Conservation (phyloP, 2,888 invertebrate genomes). For the Buathra laborator region DNA sequence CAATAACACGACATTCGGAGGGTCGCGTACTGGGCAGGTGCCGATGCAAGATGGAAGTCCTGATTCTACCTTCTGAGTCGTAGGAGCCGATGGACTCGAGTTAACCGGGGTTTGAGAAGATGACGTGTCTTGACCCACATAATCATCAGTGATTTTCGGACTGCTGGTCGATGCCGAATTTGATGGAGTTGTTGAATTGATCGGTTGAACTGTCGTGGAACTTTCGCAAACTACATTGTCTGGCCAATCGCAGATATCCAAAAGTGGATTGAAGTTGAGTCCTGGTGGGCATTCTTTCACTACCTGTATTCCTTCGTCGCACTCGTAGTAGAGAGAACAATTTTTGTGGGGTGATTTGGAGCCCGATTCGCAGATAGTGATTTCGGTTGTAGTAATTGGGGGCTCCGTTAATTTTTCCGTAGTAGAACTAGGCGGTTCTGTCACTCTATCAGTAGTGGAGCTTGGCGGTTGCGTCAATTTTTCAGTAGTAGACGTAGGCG, state of each 20-base stretch:
- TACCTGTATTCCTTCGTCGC: slow-evolving; percentile 66
- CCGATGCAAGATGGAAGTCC: slow-evolving; percentile 69
- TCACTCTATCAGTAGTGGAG: not conserved
- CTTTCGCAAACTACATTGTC: slow-evolving; percentile 54
- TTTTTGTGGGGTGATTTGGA: slow-evolving; percentile 65
- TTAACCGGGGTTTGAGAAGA: not conserved
- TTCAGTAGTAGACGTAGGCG: not conserved
- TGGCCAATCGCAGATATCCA: slow-evolving; percentile 66
- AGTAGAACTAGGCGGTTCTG: not conserved
- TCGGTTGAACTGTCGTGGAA: slow-evolving; percentile 13
- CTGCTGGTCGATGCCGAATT: not conserved
- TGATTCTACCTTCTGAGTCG: not conserved
- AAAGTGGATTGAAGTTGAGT: slow-evolving; percentile 66
- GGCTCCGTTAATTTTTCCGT: not conserved
- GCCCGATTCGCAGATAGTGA: slow-evolving; percentile 53
- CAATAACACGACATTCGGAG: slow-evolving; percentile 55
- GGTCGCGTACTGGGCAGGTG: slow-evolving; percentile 66
- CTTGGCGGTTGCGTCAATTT: not conserved
- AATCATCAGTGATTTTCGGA: slow-evolving; percentile 15
- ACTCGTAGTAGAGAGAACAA: slow-evolving; percentile 73
- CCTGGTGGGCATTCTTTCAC: slow-evolving; percentile 65
- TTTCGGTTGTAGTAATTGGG: slow-evolving; percentile 44
- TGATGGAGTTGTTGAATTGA: slow-evolving; percentile 18
- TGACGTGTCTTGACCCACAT: not conserved
- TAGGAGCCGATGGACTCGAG: slow-evolving; percentile 1